phyloP scores from a whole-genome alignment of 2,888 invertebrate species.

The Rugalucina vietnamica region DNA sequence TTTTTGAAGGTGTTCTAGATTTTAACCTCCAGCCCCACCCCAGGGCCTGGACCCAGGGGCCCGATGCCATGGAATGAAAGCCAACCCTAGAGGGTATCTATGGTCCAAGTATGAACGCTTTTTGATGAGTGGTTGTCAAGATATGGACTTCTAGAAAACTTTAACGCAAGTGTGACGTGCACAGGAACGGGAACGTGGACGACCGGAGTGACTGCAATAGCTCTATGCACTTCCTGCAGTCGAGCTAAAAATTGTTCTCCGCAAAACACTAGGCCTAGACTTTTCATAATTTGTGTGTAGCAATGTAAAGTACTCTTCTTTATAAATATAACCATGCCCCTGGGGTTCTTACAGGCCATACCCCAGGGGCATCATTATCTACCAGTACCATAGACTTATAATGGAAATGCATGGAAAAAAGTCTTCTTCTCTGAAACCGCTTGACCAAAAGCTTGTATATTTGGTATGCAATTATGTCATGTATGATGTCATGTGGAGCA shows the following conservation, averaged over 20 bases:
- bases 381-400: neutral
- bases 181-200: neutral
- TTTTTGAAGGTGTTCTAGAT: too few species aligned
- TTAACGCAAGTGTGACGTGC: neutral
- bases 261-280: neutral
- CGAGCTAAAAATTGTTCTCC: neutral
- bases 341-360: neutral
- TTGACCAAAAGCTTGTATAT: neutral
- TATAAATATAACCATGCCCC: neutral
- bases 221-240: neutral
- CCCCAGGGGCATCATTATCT: neutral
- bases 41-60: too few species aligned
- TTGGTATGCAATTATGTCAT: neutral
- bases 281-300: neutral
- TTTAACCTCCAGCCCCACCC: too few species aligned
- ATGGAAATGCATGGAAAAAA: neutral
- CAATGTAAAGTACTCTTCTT: neutral
- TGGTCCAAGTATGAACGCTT: neutral
- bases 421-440: neutral
- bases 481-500: neutral
- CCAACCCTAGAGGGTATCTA: too few species aligned
- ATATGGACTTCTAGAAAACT: neutral
- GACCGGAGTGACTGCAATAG: neutral
- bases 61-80: too few species aligned
- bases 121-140: neutral